phyloP scores from a whole-genome alignment of 1,140 invertebrate species.

The Drosophila lowei region DNA sequence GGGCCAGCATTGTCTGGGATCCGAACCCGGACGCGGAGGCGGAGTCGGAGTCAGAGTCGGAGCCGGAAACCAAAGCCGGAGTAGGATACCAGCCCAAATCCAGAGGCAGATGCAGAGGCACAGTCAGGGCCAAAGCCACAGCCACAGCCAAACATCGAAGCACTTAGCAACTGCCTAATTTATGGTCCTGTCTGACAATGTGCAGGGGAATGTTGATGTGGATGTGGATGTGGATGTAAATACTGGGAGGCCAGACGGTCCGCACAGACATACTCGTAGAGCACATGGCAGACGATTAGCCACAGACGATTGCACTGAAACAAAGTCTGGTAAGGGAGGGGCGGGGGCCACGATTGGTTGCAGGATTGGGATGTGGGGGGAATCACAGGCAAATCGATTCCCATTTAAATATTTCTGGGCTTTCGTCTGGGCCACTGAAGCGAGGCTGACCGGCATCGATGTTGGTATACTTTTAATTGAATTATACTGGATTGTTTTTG shows the following conservation, averaged over 20 bases:
- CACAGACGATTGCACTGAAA: constrained; percentile 78
- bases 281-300: constrained; percentile 74
- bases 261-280: constrained; percentile 30
- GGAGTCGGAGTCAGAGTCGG: constrained; percentile 9
- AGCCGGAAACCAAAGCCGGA: constrained; percentile 12
- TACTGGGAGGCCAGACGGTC: constrained; percentile 37
- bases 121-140: neutral
- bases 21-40: constrained; percentile 5
- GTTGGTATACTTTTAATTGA: constrained; percentile 53
- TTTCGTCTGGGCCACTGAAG: neutral
- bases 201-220: constrained; percentile 26
- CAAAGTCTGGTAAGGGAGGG: constrained; percentile 25
- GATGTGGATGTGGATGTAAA: constrained; percentile 16
- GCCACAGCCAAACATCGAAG: constrained; percentile 53
- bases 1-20: constrained; percentile 25
- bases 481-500: constrained; percentile 47
- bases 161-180: constrained; percentile 78
- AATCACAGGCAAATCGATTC: constrained; percentile 29
- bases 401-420: constrained; percentile 43
- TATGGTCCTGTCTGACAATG: constrained; percentile 64
- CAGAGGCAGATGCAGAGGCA: no score
- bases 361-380: neutral
- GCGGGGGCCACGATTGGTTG: neutral
- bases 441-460: constrained; percentile 9
- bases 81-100: no score